phyloP scores from a whole-genome alignment of 1,140 invertebrate genomes.

The Euwallacea fornicatus region DNA sequence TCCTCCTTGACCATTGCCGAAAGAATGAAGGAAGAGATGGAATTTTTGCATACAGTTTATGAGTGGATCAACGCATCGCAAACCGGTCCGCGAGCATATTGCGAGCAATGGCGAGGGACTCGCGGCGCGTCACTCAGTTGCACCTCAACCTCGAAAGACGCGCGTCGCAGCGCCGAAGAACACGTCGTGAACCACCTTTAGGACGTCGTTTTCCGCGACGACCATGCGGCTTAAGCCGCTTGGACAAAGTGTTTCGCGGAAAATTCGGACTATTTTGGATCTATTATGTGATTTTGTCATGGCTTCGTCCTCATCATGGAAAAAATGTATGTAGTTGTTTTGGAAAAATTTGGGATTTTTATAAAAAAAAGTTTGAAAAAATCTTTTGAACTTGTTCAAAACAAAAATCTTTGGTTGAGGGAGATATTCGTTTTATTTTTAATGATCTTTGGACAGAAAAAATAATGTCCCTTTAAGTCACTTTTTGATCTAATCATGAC shows the following conservation, averaged over 20 bases:
- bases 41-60: conserved; percentile 16
- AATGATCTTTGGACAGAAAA: too few relatives aligned
- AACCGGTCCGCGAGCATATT: conserved; percentile 20
- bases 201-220: conserved; percentile 25
- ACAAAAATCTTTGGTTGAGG: too few relatives aligned
- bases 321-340: conserved; percentile 16
- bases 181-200: conserved; percentile 1
- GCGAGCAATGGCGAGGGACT: neutral
- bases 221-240: conserved; percentile 15
- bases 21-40: conserved; percentile 17
- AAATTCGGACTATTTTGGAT: conserved; percentile 19
- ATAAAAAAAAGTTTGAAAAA: too few relatives aligned
- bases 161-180: conserved; percentile 24
- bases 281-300: conserved; percentile 15
- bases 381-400: too few relatives aligned
- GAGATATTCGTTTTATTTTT: too few relatives aligned
- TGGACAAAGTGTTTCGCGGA: conserved; percentile 11
- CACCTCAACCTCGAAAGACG: conserved; percentile 31
- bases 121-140: conserved; percentile 15
- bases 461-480: too few relatives aligned
- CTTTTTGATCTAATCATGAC: too few relatives aligned
- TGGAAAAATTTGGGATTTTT: too few relatives aligned
- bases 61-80: conserved; percentile 10
- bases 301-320: neutral
- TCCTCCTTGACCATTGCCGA: conserved; percentile 4